Percentiles rank a stretch among this genome's conserved stretches.
phyloP scores from a whole-genome alignment of 1,140 invertebrate genomes.

The Ylistrum balloti region DNA sequence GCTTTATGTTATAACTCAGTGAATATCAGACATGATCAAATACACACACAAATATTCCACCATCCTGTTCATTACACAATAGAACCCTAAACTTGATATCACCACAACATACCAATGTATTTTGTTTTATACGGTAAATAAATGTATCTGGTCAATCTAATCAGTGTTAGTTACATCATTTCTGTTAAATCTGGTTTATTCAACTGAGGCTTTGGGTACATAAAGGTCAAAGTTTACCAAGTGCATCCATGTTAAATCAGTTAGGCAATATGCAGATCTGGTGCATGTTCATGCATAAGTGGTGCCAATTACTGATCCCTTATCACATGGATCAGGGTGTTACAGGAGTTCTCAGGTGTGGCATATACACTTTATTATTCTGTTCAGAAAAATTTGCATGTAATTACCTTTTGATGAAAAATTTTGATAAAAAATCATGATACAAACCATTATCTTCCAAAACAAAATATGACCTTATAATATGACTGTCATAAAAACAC shows the following conservation, averaged over 20 bases:
- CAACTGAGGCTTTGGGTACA: background rate
- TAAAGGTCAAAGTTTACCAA: background rate
- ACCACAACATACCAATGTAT: background rate
- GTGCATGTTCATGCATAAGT: background rate
- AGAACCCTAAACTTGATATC: background rate
- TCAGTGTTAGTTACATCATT: background rate
- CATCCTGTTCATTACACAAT: background rate
- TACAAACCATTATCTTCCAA: background rate
- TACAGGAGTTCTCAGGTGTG: background rate
- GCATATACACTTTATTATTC: background rate
- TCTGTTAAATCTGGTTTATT: background rate
- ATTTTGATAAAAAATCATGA: background rate
- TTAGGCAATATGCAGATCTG: background rate
- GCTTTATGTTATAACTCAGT: background rate
- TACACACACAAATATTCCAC: background rate
- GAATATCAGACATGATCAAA: conserved; percentile 1
- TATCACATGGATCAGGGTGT: conserved; percentile 11
- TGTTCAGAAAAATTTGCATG: background rate
- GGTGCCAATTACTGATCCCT: background rate
- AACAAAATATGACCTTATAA: background rate
- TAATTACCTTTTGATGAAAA: background rate
- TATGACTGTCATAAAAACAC: background rate
- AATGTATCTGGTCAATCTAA: background rate
- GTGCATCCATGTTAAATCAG: background rate
- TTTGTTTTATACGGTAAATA: background rate